phyloP scores from a whole-genome alignment of 1,140 invertebrate species.

The Galendromus occidentalis region DNA sequence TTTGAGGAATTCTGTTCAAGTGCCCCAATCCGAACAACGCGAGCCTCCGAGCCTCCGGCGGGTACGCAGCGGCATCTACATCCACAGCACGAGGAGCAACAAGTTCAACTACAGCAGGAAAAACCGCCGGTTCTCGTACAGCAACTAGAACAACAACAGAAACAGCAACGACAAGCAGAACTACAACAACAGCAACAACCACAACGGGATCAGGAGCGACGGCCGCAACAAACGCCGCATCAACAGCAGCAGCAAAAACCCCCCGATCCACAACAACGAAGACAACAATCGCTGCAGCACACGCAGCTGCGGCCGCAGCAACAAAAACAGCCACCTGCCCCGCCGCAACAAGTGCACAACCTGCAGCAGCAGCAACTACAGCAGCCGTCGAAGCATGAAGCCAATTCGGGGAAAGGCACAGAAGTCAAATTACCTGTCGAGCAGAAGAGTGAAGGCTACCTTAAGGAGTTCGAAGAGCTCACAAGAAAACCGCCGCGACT shows the following conservation, averaged over 20 bases:
- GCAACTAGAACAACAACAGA: background rate
- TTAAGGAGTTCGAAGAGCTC: constrained; percentile 4
- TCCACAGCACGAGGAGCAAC: too few relatives aligned
- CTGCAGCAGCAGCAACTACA: background rate
- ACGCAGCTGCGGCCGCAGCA: background rate
- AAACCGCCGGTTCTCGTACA: too few relatives aligned
- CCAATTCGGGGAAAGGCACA: background rate
- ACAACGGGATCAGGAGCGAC: background rate
- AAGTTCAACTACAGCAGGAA: too few relatives aligned
- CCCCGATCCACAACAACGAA: background rate
- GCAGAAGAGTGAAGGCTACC: background rate
- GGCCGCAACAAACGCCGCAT: background rate
- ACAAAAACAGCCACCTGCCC: background rate
- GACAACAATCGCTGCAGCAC: background rate
- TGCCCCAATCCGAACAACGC: background rate
- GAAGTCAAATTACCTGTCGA: background rate
- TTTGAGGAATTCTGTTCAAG: background rate
- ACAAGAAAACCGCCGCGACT: constrained; percentile 1
- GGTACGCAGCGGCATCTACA: too few relatives aligned
- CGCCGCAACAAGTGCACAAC: background rate
- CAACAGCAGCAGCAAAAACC: too few relatives aligned
- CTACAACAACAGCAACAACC: background rate
- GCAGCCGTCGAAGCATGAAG: background rate
- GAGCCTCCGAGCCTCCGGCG: too few relatives aligned
- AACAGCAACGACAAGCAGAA: background rate